Evolutionary conservation across 2,113 vertebrate species (phyloP).

Genomic region (Acanthisitta chloris): DNA sequence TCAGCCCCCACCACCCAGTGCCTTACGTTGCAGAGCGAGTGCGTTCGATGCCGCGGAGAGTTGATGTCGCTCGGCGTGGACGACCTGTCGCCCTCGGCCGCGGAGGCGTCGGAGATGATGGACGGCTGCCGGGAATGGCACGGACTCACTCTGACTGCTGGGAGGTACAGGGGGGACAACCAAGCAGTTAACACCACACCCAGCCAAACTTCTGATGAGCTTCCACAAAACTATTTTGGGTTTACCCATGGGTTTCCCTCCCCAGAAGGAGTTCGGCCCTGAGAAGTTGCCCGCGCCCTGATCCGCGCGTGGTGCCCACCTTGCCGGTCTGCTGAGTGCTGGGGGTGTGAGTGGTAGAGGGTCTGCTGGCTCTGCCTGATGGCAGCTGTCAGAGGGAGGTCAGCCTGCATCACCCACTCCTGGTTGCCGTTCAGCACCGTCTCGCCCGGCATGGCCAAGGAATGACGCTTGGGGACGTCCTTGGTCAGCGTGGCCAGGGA

Average conservation of each 20-base stretch:
- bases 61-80: conserved; percentile 98
- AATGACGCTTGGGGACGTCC: conserved; percentile 96
- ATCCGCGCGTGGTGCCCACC: conserved; percentile 64
- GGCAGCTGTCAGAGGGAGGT: conserved; percentile 94
- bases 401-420: conserved; percentile 98
- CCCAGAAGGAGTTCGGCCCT: rapidly evolving
- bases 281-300: rapidly evolving
- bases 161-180: neutral
- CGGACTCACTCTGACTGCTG: conserved; percentile 92
- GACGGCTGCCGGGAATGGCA: conserved; percentile 96
- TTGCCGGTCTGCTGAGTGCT: conserved; percentile 90
- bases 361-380: conserved; percentile 99
- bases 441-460: conserved; percentile 94
- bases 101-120: conserved; percentile 91
- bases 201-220: rapidly evolving
- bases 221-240: rapidly evolving
- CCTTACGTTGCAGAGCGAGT: conserved; percentile 99
- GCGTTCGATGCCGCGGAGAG: conserved; percentile 95
- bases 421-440: conserved; percentile 96
- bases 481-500: conserved; percentile 96
- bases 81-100: conserved; percentile 90
- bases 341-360: conserved; percentile 89
- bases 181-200: neutral
- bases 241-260: neutral
- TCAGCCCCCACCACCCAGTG: rapidly evolving